These are phyloP conservation scores for Sorex maritimensis DNA, from an alignment of 2,797 vertebrate genomes.

Conservation along the genomic window DNA sequence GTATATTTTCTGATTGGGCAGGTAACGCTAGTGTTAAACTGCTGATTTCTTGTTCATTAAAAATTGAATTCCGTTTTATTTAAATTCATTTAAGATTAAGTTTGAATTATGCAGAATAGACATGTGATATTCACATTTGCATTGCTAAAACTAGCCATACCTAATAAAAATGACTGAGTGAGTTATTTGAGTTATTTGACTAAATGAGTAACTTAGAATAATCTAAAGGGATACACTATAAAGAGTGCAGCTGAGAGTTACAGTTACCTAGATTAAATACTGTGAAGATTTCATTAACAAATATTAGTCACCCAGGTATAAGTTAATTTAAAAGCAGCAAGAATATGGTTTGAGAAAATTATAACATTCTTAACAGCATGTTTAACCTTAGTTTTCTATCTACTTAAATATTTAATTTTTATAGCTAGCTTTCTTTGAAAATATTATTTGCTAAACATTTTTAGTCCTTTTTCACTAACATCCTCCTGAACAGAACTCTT, in stretches of 20 bases:
- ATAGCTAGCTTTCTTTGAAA: neutral
- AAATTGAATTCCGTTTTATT: no score
- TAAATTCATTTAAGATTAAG: constrained; percentile 4
- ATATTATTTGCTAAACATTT: neutral
- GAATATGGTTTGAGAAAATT: neutral
- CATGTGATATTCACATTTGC: neutral
- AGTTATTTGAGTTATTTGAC: neutral
- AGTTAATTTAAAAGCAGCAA: constrained; percentile 25
- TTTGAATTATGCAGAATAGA: neutral
- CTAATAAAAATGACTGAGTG: constrained; percentile 2
- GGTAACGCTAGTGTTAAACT: neutral
- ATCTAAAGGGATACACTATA: neutral
- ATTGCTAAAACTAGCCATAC: neutral
- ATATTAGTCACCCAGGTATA: neutral
- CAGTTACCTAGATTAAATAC: neutral
- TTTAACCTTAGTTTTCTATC: neutral
- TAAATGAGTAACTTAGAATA: neutral
- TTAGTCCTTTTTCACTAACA: neutral
- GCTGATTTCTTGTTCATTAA: neutral
- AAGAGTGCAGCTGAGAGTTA: neutral
- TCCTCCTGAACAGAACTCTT: neutral
- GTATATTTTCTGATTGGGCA: constrained; percentile 7
- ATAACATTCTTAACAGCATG: neutral
- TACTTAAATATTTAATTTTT: neutral
- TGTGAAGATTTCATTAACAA: neutral